Evolutionary conservation across 2,113 vertebrate species (phyloP).

Genomic region (Microtus ochrogaster): DNA sequence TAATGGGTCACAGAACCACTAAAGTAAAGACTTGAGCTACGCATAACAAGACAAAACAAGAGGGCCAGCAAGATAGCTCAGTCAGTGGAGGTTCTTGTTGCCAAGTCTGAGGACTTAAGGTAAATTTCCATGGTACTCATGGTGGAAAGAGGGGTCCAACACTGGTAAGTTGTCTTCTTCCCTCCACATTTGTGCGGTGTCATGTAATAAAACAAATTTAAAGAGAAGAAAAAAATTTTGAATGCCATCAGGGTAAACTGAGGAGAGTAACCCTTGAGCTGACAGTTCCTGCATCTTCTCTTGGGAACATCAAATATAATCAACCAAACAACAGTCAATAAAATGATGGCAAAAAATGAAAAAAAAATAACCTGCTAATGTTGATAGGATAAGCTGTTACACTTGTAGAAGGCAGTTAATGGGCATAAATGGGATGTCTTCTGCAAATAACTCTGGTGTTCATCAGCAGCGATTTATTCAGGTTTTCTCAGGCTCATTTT

Average conservation of each 20-base stretch:
- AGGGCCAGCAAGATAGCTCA: neutral
- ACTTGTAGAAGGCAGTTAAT: neutral
- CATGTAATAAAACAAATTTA: neutral
- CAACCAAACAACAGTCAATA: neutral
- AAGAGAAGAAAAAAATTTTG: neutral
- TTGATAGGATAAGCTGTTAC: neutral
- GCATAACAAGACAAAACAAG: neutral
- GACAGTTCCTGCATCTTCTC: neutral
- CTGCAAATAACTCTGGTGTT: constrained; percentile 21
- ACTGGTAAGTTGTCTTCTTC: neutral
- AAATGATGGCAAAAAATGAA: neutral
- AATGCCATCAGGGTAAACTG: neutral
- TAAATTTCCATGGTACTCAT: too few relatives aligned
- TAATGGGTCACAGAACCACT: neutral
- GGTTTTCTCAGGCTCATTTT: neutral
- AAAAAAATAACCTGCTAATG: neutral
- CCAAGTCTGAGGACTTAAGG: too few relatives aligned
- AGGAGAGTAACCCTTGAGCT: neutral
- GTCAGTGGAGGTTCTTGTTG: too few relatives aligned
- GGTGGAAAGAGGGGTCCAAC: neutral
- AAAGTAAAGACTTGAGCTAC: neutral
- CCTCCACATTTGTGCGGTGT: neutral
- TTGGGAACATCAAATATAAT: neutral
- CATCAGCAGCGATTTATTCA: constrained; percentile 4
- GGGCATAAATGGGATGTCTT: neutral